Evolutionary conservation across 2,888 invertebrate species (phyloP), one percentile per base, ranked within the genome.

Genomic region (Latrodectus hesperus): DNA sequence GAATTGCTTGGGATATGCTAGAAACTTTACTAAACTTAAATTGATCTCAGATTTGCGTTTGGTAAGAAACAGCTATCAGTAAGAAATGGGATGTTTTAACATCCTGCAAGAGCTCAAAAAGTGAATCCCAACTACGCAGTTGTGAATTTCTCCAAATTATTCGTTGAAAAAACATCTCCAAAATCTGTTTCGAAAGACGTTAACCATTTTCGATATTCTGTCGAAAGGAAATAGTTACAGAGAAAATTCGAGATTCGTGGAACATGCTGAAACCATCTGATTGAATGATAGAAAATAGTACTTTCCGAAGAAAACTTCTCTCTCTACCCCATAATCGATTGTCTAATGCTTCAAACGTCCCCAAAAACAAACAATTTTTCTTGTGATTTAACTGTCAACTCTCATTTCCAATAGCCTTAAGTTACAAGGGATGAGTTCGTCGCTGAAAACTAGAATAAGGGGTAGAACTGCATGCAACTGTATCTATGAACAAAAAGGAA

Each of bases 391-490:
- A 76, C 76, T 76, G 76, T 76, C 83, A 76, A 76, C 83, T 83
- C 71, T 83, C 83, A 76, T 83, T 71, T 83, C 76, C 71, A 60
- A 75, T 75, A 82, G 74, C 74, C 82, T 68, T 17, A 73, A 68
- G 82, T 75, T 78, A 81, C 38, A 52, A 22, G n/a, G 74, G 65
- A 75, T 52, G 74, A 80, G 55, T 60, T 60, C 60, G 5, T 0
- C 51, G 53, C 67, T 60, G 8, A 51, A 11, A 73, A 73, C 14
- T n/a, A 67, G n/a, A 76, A 71, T 22, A 64, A 55, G 52, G 55
- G 76, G 76, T 60, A 53, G 68, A 76, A 76, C 75, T 83, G 22
- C n/a, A 11, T 60, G n/a, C 74, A 74, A 77, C 83, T 81, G 52
- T 53, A 67, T 53, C 73, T 74, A 74, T 73, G 74, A 81, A 83